Evolutionary conservation across 2,888 invertebrate genomes (phyloP).

Genomic region (Nephrotoma appendiculata): DNA sequence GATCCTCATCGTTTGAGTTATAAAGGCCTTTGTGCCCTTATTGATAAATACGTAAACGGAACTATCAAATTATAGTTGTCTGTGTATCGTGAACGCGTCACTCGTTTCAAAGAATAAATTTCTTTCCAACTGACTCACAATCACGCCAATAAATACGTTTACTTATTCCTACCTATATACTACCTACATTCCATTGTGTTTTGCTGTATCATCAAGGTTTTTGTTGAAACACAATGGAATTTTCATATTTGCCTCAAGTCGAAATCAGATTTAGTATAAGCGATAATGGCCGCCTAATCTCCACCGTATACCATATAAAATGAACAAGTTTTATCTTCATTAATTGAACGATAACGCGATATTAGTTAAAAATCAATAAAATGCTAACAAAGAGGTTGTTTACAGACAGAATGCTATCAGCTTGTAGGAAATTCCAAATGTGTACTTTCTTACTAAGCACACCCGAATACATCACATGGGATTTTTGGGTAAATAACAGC

Average conservation of each 20-base stretch:
- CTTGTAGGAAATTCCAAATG: neutral
- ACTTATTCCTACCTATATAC: no score
- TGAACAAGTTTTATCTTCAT: neutral
- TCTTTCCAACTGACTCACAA: no score
- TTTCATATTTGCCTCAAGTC: neutral
- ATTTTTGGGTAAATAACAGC: neutral
- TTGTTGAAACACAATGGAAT: no score
- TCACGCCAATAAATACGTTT: no score
- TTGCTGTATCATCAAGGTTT: no score
- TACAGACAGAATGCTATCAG: neutral
- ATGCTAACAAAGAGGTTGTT: neutral
- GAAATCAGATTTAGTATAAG: neutral
- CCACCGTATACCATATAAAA: neutral
- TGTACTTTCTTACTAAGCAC: neutral
- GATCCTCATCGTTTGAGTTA: no score
- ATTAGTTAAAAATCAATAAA: neutral
- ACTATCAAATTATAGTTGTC: no score
- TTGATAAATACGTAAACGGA: no score
- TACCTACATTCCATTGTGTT: no score
- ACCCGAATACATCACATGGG: neutral
- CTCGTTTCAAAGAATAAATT: no score
- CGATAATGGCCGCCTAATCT: neutral
- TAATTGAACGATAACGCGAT: neutral
- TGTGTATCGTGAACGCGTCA: no score
- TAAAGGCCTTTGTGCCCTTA: no score